Evolutionary conservation across 64 coral and sea anemone genomes (phyloP), one percentile per base, ranked within the genome.

Genomic region (Astreopora myriophthalma): DNA sequence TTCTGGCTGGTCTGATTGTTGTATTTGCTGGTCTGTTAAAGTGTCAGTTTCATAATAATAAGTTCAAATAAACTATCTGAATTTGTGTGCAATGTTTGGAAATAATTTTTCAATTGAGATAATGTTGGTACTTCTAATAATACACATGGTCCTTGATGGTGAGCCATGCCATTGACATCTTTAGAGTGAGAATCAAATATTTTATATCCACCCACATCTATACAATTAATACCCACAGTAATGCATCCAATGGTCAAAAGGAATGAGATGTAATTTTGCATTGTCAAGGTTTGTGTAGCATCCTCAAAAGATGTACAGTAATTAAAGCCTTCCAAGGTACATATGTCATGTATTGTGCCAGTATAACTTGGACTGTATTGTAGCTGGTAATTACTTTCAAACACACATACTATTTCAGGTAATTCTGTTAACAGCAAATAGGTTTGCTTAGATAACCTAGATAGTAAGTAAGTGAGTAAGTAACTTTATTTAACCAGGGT

Each of bases 351-450:
- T 38, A 88, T 58, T 57, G 46, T 88, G 35, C 86, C 86, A 52
- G 86, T 88, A 75, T 75, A 88, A 60, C 86, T 88, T 88, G 46
- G 69, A 75, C 86, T 88, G 48, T 88, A 88, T 48, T 88, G 69
- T 49, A 75, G 71, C 34, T 75, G 36, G 60, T 88, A 88, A 88
- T 74, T 88, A 33, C 42, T 58, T 49, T 88, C 69, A 52, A 88
- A 75, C 60, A 88, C 86, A 74, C 40, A 74, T 49, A 73, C 31
- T 69, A 88, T 73, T 57, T 74, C 60, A 88, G 86, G 86, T 75
- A 88, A 73, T 73, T 90, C 87, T 38, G 87, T 90, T 66, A 90
- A 90, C 36, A 89, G 34, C 76, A 89, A 89, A 63, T 76, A 67
- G 52, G 74, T 66, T 79, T 44, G 73, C 67, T 75, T 77, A 68